A percentile compares a stretch with the other conserved stretches of the same genome.
These are phyloP conservation scores for Fratercula arctica DNA, from an alignment of 2,797 vertebrate species.

Conservation along the genomic window DNA sequence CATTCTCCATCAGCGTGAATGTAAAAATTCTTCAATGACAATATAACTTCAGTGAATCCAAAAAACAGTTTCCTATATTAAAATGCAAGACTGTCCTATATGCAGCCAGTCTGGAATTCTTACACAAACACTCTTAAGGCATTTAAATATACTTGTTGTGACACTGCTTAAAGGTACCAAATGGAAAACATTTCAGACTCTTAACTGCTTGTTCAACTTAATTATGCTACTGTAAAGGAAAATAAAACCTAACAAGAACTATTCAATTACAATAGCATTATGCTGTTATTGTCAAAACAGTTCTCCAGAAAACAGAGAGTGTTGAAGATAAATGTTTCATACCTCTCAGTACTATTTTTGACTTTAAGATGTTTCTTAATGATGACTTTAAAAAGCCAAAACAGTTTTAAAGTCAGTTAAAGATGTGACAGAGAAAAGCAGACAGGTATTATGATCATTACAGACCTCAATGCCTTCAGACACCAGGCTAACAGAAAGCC, in stretches of 20 bases:
- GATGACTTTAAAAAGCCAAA: background rate
- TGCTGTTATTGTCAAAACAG: background rate
- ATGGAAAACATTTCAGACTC: background rate
- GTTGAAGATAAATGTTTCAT: background rate
- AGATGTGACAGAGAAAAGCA: background rate
- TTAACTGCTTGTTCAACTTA: background rate
- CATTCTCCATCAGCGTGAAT: background rate
- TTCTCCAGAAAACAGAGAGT: background rate
- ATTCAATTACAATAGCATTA: background rate
- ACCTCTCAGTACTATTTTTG: background rate
- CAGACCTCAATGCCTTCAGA: background rate
- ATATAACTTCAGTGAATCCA: background rate
- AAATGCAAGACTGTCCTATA: background rate
- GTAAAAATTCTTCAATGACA: background rate
- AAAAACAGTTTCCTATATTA: background rate
- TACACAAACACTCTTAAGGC: background rate
- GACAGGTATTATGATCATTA: background rate
- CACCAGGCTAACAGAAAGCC: background rate
- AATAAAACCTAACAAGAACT: background rate
- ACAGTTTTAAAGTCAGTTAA: background rate
- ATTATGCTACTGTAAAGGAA: background rate
- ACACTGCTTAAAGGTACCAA: background rate
- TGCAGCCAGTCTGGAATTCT: background rate
- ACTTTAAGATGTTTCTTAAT: background rate
- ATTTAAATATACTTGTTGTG: background rate